Base-by-base conservation (phyloP, 1,140 invertebrate species). In the Drosophila quadrilineata region DNA sequence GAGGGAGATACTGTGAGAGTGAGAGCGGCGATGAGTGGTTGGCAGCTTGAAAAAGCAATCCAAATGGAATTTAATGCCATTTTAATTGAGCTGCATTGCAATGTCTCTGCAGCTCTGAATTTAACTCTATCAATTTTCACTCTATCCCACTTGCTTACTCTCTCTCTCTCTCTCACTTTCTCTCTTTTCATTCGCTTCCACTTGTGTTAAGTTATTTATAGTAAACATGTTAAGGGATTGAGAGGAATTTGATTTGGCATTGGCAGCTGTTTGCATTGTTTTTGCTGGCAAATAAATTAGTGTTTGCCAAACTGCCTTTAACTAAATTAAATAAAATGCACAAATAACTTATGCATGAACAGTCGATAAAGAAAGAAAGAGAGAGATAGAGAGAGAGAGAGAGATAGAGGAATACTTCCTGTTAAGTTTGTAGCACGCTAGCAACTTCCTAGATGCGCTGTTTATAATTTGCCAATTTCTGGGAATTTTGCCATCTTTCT, bases 51-150 rank as follows among this genome's bases (percentile, higher is more conserved):
- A 68, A 68, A 68, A 56, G 77, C 77, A 77, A 84, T 84, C 45
- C 77, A 58, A 85, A 84, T 84, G 73, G 70, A 85, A 85, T 84
- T 85, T 84, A 79, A 76, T 74, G 70, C 76, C 50, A 85, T 84
- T 85, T 84, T 84, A 84, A 84, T 84, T 84, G 79, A 79, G 79
- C 67, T 71, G 71, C 66, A 60, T 57, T 64, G 56, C 60, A 56
- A 68, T 69, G 66, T 56, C 64, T 68, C 54, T 62, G 48, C 45
- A 3, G 43, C 28, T 9, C 24, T 22, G 3, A 31, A 17, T 28
- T 22, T 35, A 41, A 38, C 21, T 52, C 17, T 4, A 22, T 21
- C 28, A n/a, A n/a, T n/a, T n/a, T n/a, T 46, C 16, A 1, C 6
- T 1, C 19, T 24, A 8, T 43, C 6, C 33, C 43, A 19, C 17